Evolutionary conservation across 2,797 vertebrate genomes (phyloP).

Genomic region (Heteromormyrus szaboi): DNA sequence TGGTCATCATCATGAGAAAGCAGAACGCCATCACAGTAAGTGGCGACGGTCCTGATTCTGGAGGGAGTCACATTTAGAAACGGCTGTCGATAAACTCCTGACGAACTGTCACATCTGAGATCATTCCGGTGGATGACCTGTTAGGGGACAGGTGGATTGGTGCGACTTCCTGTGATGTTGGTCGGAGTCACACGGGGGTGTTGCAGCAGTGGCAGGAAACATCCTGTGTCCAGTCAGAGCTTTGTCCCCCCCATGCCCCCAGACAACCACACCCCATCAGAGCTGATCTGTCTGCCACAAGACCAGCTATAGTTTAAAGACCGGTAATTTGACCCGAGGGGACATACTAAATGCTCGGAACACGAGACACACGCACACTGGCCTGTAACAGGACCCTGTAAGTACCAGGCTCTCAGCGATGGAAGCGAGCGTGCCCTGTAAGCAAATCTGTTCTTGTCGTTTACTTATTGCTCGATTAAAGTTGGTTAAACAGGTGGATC

Average conservation of each 20-base stretch:
- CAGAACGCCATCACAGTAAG: neutral
- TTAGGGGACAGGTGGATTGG: neutral
- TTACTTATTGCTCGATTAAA: conserved; percentile 51
- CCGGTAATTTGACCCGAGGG: conserved; percentile 53
- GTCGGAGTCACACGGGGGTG: neutral
- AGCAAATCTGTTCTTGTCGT: conserved; percentile 33
- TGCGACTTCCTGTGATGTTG: neutral
- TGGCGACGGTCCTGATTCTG: neutral
- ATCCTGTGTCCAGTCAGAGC: neutral
- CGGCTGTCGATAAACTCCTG: neutral
- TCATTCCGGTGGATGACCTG: neutral
- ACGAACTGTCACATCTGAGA: neutral
- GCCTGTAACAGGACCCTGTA: conserved; percentile 58
- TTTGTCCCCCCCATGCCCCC: neutral
- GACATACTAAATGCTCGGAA: conserved; percentile 12
- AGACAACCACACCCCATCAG: neutral
- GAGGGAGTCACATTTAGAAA: neutral
- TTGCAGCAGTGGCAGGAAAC: neutral
- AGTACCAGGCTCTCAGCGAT: conserved; percentile 44
- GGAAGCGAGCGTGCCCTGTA: conserved; percentile 34
- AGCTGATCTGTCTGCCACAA: neutral
- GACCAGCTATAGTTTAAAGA: neutral
- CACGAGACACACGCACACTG: conserved; percentile 9
- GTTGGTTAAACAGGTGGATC: conserved; percentile 58
- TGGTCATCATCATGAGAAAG: neutral